Evolutionary conservation across 2,888 invertebrate species (phyloP).

Genomic region (Stomorhina lunata): DNA sequence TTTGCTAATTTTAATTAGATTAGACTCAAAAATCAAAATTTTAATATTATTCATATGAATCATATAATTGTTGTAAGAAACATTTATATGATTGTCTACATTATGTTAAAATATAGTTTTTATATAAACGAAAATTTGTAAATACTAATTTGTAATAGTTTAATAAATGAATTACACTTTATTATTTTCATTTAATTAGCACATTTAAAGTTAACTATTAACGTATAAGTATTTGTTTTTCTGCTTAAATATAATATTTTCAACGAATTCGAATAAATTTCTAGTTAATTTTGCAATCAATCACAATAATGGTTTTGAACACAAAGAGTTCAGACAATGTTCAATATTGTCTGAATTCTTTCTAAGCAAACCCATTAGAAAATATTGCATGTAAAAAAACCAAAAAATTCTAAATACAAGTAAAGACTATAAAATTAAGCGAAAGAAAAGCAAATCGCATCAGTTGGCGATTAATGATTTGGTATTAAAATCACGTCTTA

Average conservation of each 20-base stretch:
- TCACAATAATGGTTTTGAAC: too few species aligned
- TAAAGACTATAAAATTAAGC: background rate
- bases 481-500: conserved; percentile 63
- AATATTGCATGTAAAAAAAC: background rate
- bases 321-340: too few species aligned
- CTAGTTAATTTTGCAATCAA: conserved; percentile 52
- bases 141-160: too few species aligned
- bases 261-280: conserved; percentile 48
- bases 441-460: conserved; percentile 35
- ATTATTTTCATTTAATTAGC: conserved; percentile 27
- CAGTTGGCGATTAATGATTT: conserved; percentile 45
- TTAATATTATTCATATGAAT: too few species aligned
- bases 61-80: too few species aligned
- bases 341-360: conserved; percentile 38
- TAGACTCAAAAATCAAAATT: too few species aligned
- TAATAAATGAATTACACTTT: background rate
- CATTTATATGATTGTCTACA: too few species aligned
- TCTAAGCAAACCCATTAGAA: conserved; percentile 23
- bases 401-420: conserved; percentile 43
- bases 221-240: conserved; percentile 2
- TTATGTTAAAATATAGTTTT: too few species aligned
- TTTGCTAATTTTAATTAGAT: too few species aligned
- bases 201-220: background rate
- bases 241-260: conserved; percentile 23
- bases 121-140: too few species aligned